Conservation (phyloP, 2,113 vertebrate species). For the Noturus placidus region DNA sequence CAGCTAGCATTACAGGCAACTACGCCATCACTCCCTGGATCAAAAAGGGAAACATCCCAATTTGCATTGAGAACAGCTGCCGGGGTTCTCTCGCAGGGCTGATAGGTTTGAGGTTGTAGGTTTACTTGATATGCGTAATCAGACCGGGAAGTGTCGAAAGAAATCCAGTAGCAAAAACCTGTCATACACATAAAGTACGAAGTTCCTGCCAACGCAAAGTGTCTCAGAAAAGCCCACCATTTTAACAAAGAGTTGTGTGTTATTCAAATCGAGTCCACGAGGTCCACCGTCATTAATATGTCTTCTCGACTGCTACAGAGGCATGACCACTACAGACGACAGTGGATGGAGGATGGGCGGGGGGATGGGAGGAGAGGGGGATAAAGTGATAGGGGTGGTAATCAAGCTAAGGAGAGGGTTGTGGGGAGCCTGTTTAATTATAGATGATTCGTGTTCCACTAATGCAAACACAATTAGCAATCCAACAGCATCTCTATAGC, state of each 20-base stretch:
- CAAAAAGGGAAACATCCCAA: slow-evolving; percentile 40
- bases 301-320: slow-evolving; percentile 27
- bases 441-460: slow-evolving; percentile 37
- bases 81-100: slow-evolving; percentile 19
- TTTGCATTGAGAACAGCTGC: slow-evolving; percentile 39
- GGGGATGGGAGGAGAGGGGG: not conserved
- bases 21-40: slow-evolving; percentile 26
- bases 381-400: slow-evolving; percentile 21
- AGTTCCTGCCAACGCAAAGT: slow-evolving; percentile 12
- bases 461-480: slow-evolving; percentile 35
- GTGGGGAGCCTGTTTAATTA: slow-evolving; percentile 31
- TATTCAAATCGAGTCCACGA: slow-evolving; percentile 34
- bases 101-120: not conserved
- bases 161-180: not conserved
- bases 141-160: not conserved
- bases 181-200: not conserved
- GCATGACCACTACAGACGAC: not conserved
- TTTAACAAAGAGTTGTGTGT: slow-evolving; percentile 15
- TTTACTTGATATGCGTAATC: slow-evolving; percentile 2
- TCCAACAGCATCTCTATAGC: slow-evolving; percentile 15
- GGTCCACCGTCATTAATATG: slow-evolving; percentile 39
- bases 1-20: slow-evolving; percentile 61
- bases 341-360: slow-evolving; percentile 27
- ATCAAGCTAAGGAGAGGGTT: not conserved
- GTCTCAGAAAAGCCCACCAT: slow-evolving; percentile 31